Evolutionary conservation across 1,140 invertebrate genomes (phyloP).

Genomic region (Diuraphis noxia): DNA sequence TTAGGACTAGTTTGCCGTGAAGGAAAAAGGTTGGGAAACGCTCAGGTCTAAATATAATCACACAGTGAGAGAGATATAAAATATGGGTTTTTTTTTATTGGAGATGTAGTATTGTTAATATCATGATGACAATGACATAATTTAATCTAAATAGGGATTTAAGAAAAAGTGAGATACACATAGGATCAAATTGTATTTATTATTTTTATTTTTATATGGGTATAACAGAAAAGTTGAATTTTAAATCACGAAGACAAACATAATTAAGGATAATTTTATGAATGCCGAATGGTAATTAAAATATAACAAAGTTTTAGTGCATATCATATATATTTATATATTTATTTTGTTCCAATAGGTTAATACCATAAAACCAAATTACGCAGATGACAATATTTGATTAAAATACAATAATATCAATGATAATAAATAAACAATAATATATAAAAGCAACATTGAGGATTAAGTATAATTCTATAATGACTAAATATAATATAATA

Average conservation of each 20-base stretch:
- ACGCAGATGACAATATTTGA: constrained; percentile 42
- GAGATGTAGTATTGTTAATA: neutral
- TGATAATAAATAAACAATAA: constrained; percentile 48
- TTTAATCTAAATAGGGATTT: neutral
- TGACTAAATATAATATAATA: constrained; percentile 38
- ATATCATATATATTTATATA: neutral
- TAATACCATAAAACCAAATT: constrained; percentile 41
- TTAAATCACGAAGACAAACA: neutral
- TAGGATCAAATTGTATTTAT: neutral
- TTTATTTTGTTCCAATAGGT: constrained; percentile 44
- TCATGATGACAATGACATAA: neutral
- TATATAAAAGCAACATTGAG: constrained; percentile 42
- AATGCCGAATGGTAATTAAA: neutral
- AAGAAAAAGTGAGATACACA: neutral
- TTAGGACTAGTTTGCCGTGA: too few species aligned
- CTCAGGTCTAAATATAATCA: too few species aligned
- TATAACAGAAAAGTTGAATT: neutral
- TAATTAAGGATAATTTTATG: neutral
- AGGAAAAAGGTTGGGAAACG: too few species aligned
- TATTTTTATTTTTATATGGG: neutral
- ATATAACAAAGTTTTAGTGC: neutral
- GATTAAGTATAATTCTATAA: constrained; percentile 45
- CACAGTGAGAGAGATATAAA: too few species aligned
- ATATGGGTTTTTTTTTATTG: neutral
- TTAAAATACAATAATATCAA: constrained; percentile 45